These are phyloP conservation scores for Notolabrus celidotus DNA, from an alignment of 2,797 vertebrate genomes.

Conservation along the genomic window DNA sequence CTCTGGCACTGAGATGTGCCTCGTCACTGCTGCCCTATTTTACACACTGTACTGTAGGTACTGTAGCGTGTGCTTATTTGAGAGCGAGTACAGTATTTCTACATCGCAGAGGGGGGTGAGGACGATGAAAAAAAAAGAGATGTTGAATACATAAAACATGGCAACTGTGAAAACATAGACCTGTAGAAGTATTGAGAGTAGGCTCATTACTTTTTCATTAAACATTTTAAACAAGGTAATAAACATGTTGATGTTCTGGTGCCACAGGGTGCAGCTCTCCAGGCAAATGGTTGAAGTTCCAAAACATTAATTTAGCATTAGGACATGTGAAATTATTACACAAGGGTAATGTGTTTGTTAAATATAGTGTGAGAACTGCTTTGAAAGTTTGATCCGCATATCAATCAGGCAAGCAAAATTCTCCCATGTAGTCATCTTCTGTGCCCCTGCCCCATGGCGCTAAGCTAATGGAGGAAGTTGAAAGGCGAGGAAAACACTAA, in stretches of 20 bases:
- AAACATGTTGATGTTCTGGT: conserved; percentile 15
- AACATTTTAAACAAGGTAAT: conserved; percentile 38
- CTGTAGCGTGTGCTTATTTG: conserved; percentile 21
- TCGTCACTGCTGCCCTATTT: conserved; percentile 51
- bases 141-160: conserved; percentile 55
- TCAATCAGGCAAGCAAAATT: conserved; percentile 57
- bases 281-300: conserved; percentile 1
- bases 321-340: not conserved
- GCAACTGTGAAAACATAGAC: conserved; percentile 52
- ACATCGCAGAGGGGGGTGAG: conserved; percentile 20
- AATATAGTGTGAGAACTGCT: not conserved
- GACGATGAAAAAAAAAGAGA: conserved; percentile 3
- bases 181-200: conserved; percentile 30
- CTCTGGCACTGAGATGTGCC: conserved; percentile 51
- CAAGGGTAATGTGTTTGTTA: conserved; percentile 11
- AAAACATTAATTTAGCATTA: conserved; percentile 15
- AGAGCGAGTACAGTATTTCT: conserved; percentile 28
- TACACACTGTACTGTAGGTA: conserved; percentile 3
- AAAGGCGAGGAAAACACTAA: conserved; percentile 47
- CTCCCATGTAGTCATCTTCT: conserved; percentile 36
- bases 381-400: conserved; percentile 45
- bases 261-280: not conserved
- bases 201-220: conserved; percentile 59
- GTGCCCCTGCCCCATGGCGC: conserved; percentile 18
- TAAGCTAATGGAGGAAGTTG: conserved; percentile 41